These are phyloP conservation scores for Actinemys pallida DNA, from an alignment of 2,113 vertebrate species.

Conservation along the genomic window DNA sequence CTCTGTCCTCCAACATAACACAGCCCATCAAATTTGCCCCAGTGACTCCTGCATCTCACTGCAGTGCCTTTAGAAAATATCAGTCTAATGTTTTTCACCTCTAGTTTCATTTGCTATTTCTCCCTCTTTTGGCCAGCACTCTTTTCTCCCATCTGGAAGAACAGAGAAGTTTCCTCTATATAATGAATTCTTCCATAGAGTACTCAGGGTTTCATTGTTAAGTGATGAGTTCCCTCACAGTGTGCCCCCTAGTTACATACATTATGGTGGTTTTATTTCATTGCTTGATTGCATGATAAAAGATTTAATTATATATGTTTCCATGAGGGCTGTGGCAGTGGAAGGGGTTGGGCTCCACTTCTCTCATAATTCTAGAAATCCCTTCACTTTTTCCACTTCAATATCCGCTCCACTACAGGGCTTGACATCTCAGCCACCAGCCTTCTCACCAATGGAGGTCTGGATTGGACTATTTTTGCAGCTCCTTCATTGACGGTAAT, in stretches of 20 bases:
- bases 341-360: background rate
- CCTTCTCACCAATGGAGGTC: background rate
- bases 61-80: background rate
- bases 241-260: background rate
- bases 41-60: background rate
- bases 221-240: background rate
- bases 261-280: background rate
- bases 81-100: fast-evolving
- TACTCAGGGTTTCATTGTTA: background rate
- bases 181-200: background rate
- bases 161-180: background rate
- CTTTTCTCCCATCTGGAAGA: background rate
- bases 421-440: background rate
- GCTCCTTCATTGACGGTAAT: background rate
- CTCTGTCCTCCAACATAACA: background rate
- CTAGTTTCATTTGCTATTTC: background rate
- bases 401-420: background rate
- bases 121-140: background rate
- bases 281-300: background rate
- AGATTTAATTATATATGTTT: background rate
- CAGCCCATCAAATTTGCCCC: background rate
- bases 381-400: background rate
- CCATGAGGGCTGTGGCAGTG: background rate
- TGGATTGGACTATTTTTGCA: background rate
- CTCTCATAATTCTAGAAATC: background rate